phyloP scores from a whole-genome alignment of 2,113 vertebrate species.

The Brachionichthys hirsutus region DNA sequence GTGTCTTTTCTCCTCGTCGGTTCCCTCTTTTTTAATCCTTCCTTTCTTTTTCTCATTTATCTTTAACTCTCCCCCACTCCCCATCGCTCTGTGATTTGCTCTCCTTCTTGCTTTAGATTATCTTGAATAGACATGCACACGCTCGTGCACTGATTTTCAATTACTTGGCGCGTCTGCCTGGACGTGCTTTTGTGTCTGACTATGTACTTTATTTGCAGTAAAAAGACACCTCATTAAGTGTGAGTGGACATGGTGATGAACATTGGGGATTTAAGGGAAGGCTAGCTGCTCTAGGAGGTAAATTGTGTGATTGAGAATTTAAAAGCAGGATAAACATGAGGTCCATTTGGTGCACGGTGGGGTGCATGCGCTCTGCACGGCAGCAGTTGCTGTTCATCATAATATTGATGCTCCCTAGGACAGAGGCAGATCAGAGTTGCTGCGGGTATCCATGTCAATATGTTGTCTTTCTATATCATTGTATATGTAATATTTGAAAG shows the following conservation, averaged over 20 bases:
- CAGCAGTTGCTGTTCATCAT: conserved; percentile 46
- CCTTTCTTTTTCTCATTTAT: conserved; percentile 31
- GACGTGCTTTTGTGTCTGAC: conserved; percentile 5
- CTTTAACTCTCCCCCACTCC: conserved; percentile 38
- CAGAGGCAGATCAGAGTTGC: conserved; percentile 10
- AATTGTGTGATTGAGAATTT: conserved; percentile 64
- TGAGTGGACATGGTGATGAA: conserved; percentile 22
- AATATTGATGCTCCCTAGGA: conserved; percentile 36
- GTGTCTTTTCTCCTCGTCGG: conserved; percentile 18
- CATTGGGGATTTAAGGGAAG: conserved; percentile 26
- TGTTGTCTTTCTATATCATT: no score
- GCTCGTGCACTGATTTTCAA: conserved; percentile 35
- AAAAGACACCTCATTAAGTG: conserved; percentile 32
- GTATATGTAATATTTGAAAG: no score
- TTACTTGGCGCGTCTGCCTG: conserved; percentile 5
- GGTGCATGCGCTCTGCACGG: conserved; percentile 32
- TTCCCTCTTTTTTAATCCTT: conserved; percentile 14
- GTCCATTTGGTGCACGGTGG: conserved; percentile 47
- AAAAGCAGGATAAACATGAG: conserved; percentile 58
- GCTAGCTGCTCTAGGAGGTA: conserved; percentile 46
- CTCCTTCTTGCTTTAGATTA: conserved; percentile 7
- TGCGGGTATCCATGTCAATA: no score
- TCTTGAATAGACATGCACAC: conserved; percentile 17
- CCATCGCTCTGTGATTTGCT: neutral
- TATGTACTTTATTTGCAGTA: conserved; percentile 20